Percentiles rank a stretch among this genome's conserved stretches.
Conservation (phyloP, 2,797 vertebrate species). For the Adrianichthys oophorus region DNA sequence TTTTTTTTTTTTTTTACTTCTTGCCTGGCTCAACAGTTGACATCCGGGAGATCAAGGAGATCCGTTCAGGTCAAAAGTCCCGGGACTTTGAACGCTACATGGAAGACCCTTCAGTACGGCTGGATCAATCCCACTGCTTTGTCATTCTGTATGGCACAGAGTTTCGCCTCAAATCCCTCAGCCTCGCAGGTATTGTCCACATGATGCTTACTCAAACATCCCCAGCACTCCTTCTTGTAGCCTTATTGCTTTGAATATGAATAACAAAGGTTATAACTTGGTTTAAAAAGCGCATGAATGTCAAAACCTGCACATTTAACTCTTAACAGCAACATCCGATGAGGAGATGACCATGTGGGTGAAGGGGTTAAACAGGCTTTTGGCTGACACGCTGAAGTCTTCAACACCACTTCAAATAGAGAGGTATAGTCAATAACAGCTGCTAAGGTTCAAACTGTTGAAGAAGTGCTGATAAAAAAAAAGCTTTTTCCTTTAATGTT, state of each 20-base stretch:
- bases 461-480: background rate
- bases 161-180: slow-evolving; percentile 95
- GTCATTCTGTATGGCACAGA: slow-evolving; percentile 95
- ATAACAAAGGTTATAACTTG: too few species aligned
- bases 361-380: slow-evolving; percentile 91
- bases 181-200: slow-evolving; percentile 86
- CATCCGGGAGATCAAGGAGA: slow-evolving; percentile 97
- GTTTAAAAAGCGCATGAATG: too few species aligned
- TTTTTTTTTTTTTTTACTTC: slow-evolving; percentile 11
- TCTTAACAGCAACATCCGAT: slow-evolving; percentile 84
- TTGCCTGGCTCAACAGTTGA: slow-evolving; percentile 81
- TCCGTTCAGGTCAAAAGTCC: slow-evolving; percentile 90
- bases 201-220: background rate
- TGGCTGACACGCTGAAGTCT: slow-evolving; percentile 89
- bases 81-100: slow-evolving; percentile 96
- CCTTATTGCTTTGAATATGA: background rate
- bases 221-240: background rate
- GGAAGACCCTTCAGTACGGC: slow-evolving; percentile 87
- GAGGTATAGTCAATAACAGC: slow-evolving; percentile 72
- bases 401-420: slow-evolving; percentile 95
- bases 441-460: background rate
- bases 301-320: too few species aligned
- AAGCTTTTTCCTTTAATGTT: background rate
- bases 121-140: slow-evolving; percentile 90
- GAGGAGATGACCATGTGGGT: slow-evolving; percentile 99